Evolutionary conservation across 1,140 invertebrate species (phyloP).

Genomic region (Triops cancriformis): DNA sequence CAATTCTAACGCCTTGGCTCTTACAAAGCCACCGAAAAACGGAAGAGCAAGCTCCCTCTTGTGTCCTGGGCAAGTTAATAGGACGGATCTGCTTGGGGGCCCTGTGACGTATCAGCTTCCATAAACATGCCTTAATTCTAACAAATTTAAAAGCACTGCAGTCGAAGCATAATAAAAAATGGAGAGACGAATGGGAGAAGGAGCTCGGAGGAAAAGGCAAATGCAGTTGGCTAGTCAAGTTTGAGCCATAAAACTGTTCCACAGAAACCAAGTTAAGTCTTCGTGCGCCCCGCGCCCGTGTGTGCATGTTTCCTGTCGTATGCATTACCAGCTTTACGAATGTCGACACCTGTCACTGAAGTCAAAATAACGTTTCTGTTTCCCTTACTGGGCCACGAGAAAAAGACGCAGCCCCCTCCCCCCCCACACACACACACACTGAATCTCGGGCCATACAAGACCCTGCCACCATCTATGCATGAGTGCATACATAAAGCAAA

Average conservation of each 20-base stretch:
- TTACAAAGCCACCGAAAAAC: not conserved
- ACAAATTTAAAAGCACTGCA: not conserved
- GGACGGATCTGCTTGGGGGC: not conserved
- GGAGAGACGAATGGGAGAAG: not conserved
- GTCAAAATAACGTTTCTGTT: conserved; percentile 11
- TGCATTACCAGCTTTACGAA: conserved; percentile 13
- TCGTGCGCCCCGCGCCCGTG: not conserved
- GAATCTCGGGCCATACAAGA: not conserved
- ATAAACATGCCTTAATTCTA: not conserved
- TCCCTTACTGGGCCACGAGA: not conserved
- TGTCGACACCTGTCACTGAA: conserved; percentile 12
- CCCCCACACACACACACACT: no score
- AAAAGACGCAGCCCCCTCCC: not conserved
- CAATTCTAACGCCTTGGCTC: not conserved
- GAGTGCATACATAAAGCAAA: conserved; percentile 10
- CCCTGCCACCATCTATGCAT: not conserved
- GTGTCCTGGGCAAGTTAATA: not conserved
- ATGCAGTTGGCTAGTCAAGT: not conserved
- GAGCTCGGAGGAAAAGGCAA: not conserved
- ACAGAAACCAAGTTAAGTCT: not conserved
- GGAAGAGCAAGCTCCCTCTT: not conserved
- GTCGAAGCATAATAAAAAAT: no score
- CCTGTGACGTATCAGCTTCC: not conserved
- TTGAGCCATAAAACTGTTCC: not conserved
- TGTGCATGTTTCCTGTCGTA: conserved; percentile 1